These are phyloP conservation scores for Lottia gigantea DNA, from an alignment of 2,888 invertebrate species.

Conservation along the genomic window DNA sequence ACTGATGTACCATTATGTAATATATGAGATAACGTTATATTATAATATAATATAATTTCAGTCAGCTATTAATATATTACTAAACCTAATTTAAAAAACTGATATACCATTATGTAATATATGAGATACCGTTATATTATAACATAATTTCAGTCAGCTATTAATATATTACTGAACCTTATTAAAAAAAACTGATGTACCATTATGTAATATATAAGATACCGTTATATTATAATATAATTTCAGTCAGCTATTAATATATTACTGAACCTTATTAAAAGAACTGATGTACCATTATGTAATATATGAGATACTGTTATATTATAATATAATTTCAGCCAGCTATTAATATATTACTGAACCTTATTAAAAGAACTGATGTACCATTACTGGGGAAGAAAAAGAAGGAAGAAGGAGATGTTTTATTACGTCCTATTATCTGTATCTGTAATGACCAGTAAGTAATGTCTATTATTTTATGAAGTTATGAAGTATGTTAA, in stretches of 20 bases:
- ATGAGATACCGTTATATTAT: no score
- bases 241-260: conserved; percentile 83
- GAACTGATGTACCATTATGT: conserved; percentile 43
- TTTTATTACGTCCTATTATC: conserved; percentile 86
- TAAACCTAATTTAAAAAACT: no score
- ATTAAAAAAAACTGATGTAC: no score
- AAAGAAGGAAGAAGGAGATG: conserved; percentile 55
- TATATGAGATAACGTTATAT: no score
- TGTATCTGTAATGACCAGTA: conserved; percentile 98
- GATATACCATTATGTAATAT: neutral
- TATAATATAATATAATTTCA: no score
- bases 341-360: conserved; percentile 87
- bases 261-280: conserved; percentile 80
- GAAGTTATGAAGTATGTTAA: neutral
- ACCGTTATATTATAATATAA: no score
- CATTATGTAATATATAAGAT: no score
- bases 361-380: conserved; percentile 74
- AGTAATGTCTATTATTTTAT: conserved; percentile 67
- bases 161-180: neutral
- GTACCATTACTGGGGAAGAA: conserved; percentile 42
- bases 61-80: no score
- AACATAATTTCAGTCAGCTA: neutral
- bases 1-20: no score
- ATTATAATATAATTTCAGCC: conserved; percentile 69
- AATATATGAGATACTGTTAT: no score